Conservation (phyloP, 2,888 invertebrate genomes). For the Smittia sp. region DNA sequence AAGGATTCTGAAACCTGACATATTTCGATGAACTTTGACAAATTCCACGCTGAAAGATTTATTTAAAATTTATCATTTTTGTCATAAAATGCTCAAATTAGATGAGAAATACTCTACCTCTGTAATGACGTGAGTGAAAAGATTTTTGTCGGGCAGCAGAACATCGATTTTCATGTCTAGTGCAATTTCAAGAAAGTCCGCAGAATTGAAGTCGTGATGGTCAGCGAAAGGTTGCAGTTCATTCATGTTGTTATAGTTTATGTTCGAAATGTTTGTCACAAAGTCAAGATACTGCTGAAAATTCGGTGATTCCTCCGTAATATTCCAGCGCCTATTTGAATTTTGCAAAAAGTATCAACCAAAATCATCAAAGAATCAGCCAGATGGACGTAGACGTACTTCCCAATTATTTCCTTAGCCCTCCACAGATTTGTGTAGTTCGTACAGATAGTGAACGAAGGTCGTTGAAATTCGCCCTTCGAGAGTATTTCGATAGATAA, state of each 20-base stretch:
- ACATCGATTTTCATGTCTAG: background rate
- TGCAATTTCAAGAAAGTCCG: background rate
- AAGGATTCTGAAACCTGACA: background rate
- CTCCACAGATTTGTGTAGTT: background rate
- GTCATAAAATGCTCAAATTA: background rate
- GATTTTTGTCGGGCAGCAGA: background rate
- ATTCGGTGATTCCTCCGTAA: background rate
- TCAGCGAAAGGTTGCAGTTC: background rate
- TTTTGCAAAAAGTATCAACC: background rate
- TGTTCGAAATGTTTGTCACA: background rate
- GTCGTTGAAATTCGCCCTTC: slow-evolving; percentile 9
- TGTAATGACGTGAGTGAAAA: background rate
- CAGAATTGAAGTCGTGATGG: background rate
- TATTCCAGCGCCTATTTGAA: background rate
- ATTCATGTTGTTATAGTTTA: background rate
- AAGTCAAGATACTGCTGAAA: background rate
- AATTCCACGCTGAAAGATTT: slow-evolving; percentile 1
- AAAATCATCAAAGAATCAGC: background rate
- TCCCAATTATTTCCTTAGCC: background rate
- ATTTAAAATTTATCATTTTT: background rate
- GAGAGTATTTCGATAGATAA: slow-evolving; percentile 10
- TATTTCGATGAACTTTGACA: slow-evolving; percentile 20
- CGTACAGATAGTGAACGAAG: slow-evolving; percentile 26
- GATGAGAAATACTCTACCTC: background rate
- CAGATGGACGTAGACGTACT: background rate